Evolutionary conservation across 2,797 vertebrate species (phyloP).

Genomic region (Oreortyx pictus): DNA sequence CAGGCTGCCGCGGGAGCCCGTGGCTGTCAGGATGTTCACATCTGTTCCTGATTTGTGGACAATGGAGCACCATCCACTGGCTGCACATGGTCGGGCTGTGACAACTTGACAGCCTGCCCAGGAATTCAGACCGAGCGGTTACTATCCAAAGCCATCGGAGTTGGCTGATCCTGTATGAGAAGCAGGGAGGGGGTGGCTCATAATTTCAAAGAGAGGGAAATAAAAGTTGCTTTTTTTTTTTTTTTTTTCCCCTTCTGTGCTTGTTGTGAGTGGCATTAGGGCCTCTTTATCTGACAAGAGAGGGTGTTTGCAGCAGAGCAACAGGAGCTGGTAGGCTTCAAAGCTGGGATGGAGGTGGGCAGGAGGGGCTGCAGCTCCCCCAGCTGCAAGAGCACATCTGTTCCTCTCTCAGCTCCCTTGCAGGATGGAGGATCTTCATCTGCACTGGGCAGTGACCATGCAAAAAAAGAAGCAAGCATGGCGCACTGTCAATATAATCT

Average conservation of each 20-base stretch:
- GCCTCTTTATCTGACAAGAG: neutral
- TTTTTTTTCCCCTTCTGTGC: neutral
- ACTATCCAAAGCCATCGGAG: conserved; percentile 11
- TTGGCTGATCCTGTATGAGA: neutral
- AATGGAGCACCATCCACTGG: conserved; percentile 76
- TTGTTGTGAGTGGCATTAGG: neutral
- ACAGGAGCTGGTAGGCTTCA: neutral
- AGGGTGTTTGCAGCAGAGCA: neutral
- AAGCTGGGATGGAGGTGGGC: neutral
- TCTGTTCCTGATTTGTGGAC: conserved; percentile 80
- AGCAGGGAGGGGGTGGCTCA: neutral
- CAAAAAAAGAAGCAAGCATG: rapidly evolving
- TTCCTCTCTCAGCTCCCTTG: neutral
- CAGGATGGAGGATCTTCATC: neutral
- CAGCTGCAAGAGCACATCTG: neutral
- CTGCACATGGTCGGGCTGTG: conserved; percentile 62
- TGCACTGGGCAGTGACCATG: rapidly evolving
- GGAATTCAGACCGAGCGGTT: conserved; percentile 67
- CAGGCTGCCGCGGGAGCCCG: conserved; percentile 39
- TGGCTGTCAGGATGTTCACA: conserved; percentile 74
- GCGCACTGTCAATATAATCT: rapidly evolving
- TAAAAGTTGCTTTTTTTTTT: neutral
- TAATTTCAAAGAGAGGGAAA: conserved; percentile 14
- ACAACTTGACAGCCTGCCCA: conserved; percentile 76
- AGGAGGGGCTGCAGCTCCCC: neutral